These are phyloP conservation scores for Galerucella pusilla DNA, from an alignment of 2,888 invertebrate species.

Conservation along the genomic window DNA sequence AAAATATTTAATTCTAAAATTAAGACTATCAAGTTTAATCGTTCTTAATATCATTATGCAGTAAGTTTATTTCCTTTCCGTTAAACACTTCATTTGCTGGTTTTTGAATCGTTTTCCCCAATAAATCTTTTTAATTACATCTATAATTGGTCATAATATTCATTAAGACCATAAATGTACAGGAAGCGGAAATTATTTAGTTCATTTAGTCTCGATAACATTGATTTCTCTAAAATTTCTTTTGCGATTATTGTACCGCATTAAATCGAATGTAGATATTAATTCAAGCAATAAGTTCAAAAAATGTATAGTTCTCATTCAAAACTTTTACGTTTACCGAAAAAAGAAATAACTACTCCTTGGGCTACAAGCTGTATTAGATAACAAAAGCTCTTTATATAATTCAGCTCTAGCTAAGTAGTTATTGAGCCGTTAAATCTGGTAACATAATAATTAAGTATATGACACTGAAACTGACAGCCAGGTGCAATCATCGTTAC, in stretches of 20 bases:
- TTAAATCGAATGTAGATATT: neutral
- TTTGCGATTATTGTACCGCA: neutral
- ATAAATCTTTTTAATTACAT: neutral
- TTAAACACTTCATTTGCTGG: neutral
- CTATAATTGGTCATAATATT: neutral
- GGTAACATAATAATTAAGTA: too few relatives aligned
- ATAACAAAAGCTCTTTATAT: too few relatives aligned
- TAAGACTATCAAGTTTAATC: too few relatives aligned
- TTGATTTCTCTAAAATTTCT: neutral
- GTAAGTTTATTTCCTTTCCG: neutral
- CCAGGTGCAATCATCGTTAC: too few relatives aligned
- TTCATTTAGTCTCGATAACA: neutral
- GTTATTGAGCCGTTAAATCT: too few relatives aligned
- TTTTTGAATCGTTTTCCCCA: conserved; percentile 4
- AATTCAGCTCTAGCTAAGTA: too few relatives aligned
- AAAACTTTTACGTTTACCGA: too few relatives aligned
- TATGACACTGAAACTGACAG: too few relatives aligned
- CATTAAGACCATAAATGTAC: neutral
- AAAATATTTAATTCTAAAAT: too few relatives aligned
- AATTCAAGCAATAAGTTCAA: neutral
- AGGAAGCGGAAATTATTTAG: neutral
- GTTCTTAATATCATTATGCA: too few relatives aligned
- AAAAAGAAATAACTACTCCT: too few relatives aligned
- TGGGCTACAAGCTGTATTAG: too few relatives aligned
- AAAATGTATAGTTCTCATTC: neutral